Conservation (phyloP, 1,140 invertebrate genomes). For the Aphaenogaster floridana region DNA sequence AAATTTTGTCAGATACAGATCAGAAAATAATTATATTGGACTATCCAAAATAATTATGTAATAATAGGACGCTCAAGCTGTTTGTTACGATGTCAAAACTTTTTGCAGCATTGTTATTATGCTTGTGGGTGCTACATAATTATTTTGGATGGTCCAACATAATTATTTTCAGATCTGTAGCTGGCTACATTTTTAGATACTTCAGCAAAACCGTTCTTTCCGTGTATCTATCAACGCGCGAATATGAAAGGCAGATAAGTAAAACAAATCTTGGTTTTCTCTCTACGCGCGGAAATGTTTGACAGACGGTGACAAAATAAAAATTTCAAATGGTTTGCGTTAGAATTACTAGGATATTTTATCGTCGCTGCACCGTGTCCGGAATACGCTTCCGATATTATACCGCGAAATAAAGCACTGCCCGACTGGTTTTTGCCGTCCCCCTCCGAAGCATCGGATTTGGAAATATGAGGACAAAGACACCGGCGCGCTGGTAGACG, state of each 20-base stretch:
- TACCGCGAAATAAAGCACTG: slow-evolving; percentile 38
- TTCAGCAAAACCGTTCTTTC: too few relatives aligned
- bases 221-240: not conserved
- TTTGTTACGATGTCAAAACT: too few relatives aligned
- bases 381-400: slow-evolving; percentile 40
- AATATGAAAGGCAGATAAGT: not conserved
- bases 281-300: slow-evolving; percentile 1
- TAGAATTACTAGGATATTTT: slow-evolving; percentile 30
- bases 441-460: slow-evolving; percentile 6
- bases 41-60: too few relatives aligned
- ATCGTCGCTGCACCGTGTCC: slow-evolving; percentile 1
- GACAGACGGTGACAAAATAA: not conserved
- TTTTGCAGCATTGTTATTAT: too few relatives aligned
- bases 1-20: too few relatives aligned
- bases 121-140: too few relatives aligned
- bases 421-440: slow-evolving; percentile 30
- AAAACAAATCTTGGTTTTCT: not conserved
- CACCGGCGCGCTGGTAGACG: slow-evolving; percentile 23
- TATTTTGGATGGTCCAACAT: too few relatives aligned
- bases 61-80: too few relatives aligned
- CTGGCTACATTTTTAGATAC: too few relatives aligned
- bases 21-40: too few relatives aligned
- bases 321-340: slow-evolving; percentile 19
- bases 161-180: too few relatives aligned
- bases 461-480: slow-evolving; percentile 66